Evolutionary conservation across 2,113 vertebrate genomes (phyloP).

Genomic region (Fukomys damarensis): DNA sequence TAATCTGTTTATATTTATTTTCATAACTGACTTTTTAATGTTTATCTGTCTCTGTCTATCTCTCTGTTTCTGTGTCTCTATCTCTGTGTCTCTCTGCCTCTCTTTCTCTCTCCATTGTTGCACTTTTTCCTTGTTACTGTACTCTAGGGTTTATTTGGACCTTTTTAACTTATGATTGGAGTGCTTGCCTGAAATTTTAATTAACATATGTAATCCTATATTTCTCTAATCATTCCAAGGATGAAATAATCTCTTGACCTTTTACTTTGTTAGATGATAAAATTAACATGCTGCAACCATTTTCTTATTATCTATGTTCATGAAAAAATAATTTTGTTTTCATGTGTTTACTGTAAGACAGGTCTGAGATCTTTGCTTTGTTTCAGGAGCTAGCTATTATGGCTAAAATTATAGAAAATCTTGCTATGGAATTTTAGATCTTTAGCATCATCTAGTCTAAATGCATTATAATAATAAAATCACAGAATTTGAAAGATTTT

Average conservation of each 20-base stretch:
- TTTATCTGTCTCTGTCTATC: background rate
- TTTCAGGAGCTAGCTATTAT: background rate
- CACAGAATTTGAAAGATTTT: background rate
- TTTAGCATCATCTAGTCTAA: background rate
- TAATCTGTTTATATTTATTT: conserved; percentile 57
- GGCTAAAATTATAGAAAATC: conserved; percentile 24
- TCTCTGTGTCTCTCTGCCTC: background rate
- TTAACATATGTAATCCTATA: conserved; percentile 18
- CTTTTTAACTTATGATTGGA: conserved; percentile 28
- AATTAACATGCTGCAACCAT: conserved; percentile 16
- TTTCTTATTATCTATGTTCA: background rate
- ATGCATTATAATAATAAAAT: background rate
- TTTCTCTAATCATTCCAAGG: conserved; percentile 55
- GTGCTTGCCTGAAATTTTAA: conserved; percentile 53
- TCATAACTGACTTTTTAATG: background rate
- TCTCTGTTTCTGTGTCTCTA: background rate
- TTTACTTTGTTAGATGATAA: conserved; percentile 49
- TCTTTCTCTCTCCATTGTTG: background rate
- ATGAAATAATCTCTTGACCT: conserved; percentile 42
- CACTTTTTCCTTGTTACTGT: background rate
- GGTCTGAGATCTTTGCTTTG: conserved; percentile 34
- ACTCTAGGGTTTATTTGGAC: conserved; percentile 36
- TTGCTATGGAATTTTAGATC: background rate
- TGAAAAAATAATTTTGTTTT: conserved; percentile 56
- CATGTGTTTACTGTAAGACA: background rate